These are phyloP conservation scores for Cerastoderma edule DNA, from an alignment of 2,888 invertebrate species.

Conservation along the genomic window DNA sequence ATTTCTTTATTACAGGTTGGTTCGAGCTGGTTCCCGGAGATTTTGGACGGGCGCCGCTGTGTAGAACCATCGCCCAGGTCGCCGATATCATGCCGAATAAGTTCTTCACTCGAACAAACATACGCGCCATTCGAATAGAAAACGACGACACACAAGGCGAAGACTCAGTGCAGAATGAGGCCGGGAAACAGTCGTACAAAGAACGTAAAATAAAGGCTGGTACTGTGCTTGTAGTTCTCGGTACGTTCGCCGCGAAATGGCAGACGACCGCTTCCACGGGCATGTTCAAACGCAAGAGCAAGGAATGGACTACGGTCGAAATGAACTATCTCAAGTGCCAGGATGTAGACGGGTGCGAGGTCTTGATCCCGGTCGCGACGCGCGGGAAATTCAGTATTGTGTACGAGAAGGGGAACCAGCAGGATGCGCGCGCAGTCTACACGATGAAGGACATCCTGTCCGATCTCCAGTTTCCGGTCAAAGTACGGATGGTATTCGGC, in stretches of 20 bases:
- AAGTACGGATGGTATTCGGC: constrained; percentile 75
- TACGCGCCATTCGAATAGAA: constrained; percentile 67
- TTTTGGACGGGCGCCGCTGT: constrained; percentile 69
- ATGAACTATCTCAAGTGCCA: constrained; percentile 75
- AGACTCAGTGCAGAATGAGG: constrained; percentile 30
- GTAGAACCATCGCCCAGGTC: constrained; percentile 70
- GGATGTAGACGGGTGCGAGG: constrained; percentile 67
- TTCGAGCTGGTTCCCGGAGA: constrained; percentile 77
- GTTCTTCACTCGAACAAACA: constrained; percentile 74
- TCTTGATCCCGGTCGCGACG: constrained; percentile 71
- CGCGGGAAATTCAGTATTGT: constrained; percentile 76
- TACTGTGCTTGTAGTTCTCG: constrained; percentile 65
- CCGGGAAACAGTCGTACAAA: constrained; percentile 59
- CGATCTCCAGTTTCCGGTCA: constrained; percentile 72
- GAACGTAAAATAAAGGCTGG: constrained; percentile 73
- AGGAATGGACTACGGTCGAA: constrained; percentile 71
- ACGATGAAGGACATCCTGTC: constrained; percentile 74
- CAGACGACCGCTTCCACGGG: constrained; percentile 72
- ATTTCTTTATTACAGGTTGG: constrained; percentile 67
- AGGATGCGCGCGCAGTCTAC: constrained; percentile 70
- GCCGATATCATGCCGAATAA: constrained; percentile 72
- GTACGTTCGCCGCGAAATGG: constrained; percentile 77
- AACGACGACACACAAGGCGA: constrained; percentile 25
- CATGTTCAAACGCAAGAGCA: constrained; percentile 69
- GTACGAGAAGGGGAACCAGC: constrained; percentile 68